These are phyloP conservation scores for Tragelaphus eurycerus DNA, from an alignment of 2,797 vertebrate species.

Conservation along the genomic window DNA sequence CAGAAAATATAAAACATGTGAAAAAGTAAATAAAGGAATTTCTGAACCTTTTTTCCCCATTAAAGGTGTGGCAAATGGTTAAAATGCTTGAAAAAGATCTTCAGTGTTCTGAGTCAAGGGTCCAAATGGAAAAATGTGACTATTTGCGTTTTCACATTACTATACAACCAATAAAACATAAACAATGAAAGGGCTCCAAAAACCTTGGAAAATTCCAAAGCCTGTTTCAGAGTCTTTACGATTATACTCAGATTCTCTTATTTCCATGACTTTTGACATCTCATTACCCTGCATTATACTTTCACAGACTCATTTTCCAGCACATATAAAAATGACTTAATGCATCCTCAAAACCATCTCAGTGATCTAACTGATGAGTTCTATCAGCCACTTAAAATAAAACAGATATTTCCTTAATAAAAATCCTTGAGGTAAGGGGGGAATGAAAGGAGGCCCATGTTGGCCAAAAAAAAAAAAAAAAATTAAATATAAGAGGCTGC, in stretches of 20 bases:
- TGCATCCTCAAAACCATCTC: constrained; percentile 3
- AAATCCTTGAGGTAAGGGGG: neutral
- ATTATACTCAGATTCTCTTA: constrained; percentile 16
- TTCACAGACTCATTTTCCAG: constrained; percentile 66
- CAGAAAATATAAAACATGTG: constrained; percentile 78
- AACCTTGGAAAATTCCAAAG: constrained; percentile 66
- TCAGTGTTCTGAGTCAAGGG: constrained; percentile 56
- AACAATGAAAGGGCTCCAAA: constrained; percentile 55
- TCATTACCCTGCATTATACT: constrained; percentile 60
- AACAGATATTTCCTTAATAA: constrained; percentile 67
- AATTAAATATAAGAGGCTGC: neutral
- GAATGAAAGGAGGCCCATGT: neutral
- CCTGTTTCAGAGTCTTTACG: constrained; percentile 32
- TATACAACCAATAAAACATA: constrained; percentile 68
- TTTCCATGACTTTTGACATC: constrained; percentile 47
- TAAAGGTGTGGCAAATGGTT: constrained; percentile 66
- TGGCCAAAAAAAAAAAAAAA: neutral
- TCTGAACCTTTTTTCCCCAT: constrained; percentile 51
- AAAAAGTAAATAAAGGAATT: constrained; percentile 75
- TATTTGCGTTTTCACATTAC: constrained; percentile 57
- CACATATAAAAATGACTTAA: constrained; percentile 55
- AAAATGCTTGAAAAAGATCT: constrained; percentile 63
- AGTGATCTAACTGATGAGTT: constrained; percentile 47
- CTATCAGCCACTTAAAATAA: constrained; percentile 62
- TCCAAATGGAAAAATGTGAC: constrained; percentile 69